Conservation (phyloP, 2,888 invertebrate genomes). For the Amblyjoppa proteus region DNA sequence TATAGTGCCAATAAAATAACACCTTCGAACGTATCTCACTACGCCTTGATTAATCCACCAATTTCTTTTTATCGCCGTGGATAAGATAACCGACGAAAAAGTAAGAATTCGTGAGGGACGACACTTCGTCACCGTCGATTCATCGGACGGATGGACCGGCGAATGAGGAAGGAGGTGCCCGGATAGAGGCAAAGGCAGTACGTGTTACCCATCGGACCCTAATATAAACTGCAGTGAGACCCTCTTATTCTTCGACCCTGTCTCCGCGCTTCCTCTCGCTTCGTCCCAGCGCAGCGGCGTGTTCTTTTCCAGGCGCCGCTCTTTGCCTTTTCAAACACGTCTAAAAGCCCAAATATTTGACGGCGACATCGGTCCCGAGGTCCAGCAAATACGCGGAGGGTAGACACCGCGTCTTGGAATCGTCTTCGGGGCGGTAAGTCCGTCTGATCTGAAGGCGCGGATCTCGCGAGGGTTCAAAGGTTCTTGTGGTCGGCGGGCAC, state of each 20-base stretch:
- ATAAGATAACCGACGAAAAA: not conserved
- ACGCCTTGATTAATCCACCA: too few species aligned
- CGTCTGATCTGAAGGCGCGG: conserved; percentile 1
- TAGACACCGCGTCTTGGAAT: conserved; percentile 13
- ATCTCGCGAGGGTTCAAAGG: conserved; percentile 48
- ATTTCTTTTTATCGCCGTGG: too few species aligned
- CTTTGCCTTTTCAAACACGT: conserved; percentile 66
- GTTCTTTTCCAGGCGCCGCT: conserved; percentile 51
- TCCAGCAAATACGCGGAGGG: conserved; percentile 28
- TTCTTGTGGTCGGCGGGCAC: conserved; percentile 3
- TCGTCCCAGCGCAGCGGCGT: conserved; percentile 10
- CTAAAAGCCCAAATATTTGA: conserved; percentile 84
- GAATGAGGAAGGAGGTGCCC: conserved; percentile 61
- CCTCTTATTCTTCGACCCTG: conserved; percentile 49
- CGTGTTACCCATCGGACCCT: conserved; percentile 72
- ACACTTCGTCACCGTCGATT: conserved; percentile 45
- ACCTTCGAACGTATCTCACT: too few species aligned
- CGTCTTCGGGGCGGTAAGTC: conserved; percentile 49
- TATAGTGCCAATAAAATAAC: too few species aligned
- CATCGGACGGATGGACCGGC: conserved; percentile 53
- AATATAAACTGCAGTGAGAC: conserved; percentile 62
- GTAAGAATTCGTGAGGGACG: conserved; percentile 11
- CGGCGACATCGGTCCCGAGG: conserved; percentile 69
- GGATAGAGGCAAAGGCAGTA: conserved; percentile 71
- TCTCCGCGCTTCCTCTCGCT: conserved; percentile 34